Percentiles rank a stretch among this genome's conserved stretches.
phyloP scores from a whole-genome alignment of 2,797 vertebrate species.

The Masticophis lateralis region DNA sequence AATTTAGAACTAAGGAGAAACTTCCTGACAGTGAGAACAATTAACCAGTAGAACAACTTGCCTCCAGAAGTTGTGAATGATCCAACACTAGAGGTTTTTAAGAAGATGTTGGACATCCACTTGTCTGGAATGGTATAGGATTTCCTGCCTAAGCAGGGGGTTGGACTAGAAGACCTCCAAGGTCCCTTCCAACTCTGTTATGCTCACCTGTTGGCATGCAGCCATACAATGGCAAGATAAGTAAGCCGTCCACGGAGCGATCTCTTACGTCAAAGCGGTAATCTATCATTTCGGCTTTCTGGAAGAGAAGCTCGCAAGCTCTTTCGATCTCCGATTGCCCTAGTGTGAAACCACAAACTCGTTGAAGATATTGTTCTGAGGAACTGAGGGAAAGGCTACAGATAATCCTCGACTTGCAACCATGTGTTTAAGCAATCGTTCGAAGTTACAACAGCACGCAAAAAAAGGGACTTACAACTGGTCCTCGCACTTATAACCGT shows the following conservation, averaged over 20 bases:
- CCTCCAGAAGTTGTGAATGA: too few relatives aligned
- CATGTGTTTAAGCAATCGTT: background rate
- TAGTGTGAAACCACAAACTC: conserved; percentile 42
- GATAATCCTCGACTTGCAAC: background rate
- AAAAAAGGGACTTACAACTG: background rate
- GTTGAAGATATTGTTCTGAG: background rate
- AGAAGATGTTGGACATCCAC: too few relatives aligned
- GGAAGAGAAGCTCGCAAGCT: conserved; percentile 88
- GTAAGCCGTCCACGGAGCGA: conserved; percentile 84
- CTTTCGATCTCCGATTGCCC: conserved; percentile 94
- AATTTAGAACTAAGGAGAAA: too few relatives aligned
- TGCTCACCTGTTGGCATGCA: conserved; percentile 93
- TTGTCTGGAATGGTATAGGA: too few relatives aligned
- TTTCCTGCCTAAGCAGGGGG: too few relatives aligned
- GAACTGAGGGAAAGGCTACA: background rate
- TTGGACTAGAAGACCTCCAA: too few relatives aligned
- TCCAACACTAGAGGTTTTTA: too few relatives aligned
- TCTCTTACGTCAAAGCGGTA: conserved; percentile 91
- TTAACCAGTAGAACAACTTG: too few relatives aligned
- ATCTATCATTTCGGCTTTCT: conserved; percentile 88
- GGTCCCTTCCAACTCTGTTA: too few relatives aligned
- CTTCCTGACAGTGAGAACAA: too few relatives aligned
- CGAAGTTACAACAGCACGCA: background rate
- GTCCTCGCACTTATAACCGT: background rate
- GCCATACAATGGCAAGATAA: conserved; percentile 94